Evolutionary conservation across 2,888 invertebrate genomes (phyloP).

Genomic region (Morinoia aosen): DNA sequence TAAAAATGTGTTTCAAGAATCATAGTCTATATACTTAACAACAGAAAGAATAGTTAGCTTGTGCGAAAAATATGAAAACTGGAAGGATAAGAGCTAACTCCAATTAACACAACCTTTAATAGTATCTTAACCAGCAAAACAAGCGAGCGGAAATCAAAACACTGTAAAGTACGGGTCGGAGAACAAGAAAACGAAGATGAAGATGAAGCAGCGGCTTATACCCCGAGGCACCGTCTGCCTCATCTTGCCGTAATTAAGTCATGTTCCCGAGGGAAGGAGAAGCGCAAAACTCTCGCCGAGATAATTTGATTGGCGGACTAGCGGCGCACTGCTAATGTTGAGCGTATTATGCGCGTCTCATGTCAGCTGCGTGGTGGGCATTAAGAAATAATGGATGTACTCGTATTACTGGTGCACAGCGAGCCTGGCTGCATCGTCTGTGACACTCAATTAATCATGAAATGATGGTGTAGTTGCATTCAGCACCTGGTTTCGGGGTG

Average conservation of each 20-base stretch:
- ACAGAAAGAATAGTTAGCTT: not conserved
- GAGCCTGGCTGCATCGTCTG: not conserved
- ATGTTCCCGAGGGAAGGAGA: constrained; percentile 1
- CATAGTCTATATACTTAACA: not conserved
- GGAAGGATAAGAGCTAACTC: not conserved
- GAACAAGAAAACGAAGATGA: too few relatives aligned
- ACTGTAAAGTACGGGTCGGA: too few relatives aligned
- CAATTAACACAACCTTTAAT: too few relatives aligned
- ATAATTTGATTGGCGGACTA: constrained; percentile 50
- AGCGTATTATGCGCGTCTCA: not conserved
- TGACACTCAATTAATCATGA: not conserved
- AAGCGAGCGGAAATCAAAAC: too few relatives aligned
- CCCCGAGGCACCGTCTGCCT: not conserved
- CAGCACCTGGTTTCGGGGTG: not conserved
- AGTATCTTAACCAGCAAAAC: too few relatives aligned
- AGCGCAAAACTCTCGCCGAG: constrained; percentile 29
- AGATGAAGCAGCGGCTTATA: not conserved
- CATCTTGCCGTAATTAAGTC: constrained; percentile 45
- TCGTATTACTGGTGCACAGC: not conserved
- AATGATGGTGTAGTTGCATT: not conserved
- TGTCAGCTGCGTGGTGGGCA: not conserved
- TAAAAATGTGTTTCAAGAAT: not conserved
- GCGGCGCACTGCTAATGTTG: constrained; percentile 46
- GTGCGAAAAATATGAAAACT: not conserved
- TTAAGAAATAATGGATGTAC: not conserved